Conservation (phyloP, 23 tunicate species). For the Halocynthia aurantium region DNA sequence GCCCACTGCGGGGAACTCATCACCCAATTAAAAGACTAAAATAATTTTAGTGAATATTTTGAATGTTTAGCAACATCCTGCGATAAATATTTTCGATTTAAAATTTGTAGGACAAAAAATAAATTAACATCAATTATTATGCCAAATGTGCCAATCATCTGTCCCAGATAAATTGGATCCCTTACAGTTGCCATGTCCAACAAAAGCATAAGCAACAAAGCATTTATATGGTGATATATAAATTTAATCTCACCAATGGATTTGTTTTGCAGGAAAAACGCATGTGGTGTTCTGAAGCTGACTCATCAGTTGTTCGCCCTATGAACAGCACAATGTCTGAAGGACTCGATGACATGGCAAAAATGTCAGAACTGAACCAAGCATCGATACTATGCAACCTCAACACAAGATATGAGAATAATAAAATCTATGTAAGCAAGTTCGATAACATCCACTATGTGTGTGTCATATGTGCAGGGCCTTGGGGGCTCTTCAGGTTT, state of each 20-base stretch:
- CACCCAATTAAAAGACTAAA: no score
- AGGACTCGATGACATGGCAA: conserved; percentile 87
- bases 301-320: conserved; percentile 26
- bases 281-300: conserved; percentile 73
- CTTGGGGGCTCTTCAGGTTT: no score
- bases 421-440: conserved; percentile 61
- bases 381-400: conserved; percentile 78
- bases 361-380: conserved; percentile 82
- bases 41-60: no score
- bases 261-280: conserved; percentile 38
- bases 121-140: no score
- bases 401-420: conserved; percentile 67
- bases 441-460: no score
- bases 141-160: no score
- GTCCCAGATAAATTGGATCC: no score
- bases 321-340: conserved; percentile 50
- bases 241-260: background rate
- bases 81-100: no score
- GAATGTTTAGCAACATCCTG: no score
- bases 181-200: no score
- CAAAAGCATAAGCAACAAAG: background rate
- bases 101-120: no score
- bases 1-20: background rate
- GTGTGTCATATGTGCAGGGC: no score
- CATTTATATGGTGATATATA: background rate